Conservation (phyloP, 2,113 vertebrate genomes). For the Laticauda laticaudata region DNA sequence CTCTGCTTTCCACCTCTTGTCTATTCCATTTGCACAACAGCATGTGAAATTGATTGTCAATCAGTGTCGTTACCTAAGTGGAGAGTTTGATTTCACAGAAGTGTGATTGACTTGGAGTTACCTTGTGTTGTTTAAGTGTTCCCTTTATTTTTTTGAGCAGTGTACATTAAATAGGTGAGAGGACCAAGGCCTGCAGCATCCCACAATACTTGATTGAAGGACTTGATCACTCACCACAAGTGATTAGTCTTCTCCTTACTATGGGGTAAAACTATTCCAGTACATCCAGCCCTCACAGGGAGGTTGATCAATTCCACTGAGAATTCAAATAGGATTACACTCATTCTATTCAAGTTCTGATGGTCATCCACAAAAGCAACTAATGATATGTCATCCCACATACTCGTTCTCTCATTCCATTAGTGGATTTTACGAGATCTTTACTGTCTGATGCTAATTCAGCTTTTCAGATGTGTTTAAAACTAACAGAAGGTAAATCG, state of each 20-base stretch:
- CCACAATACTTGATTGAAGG: neutral
- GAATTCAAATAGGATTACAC: neutral
- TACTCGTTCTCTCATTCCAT: neutral
- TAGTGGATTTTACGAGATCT: neutral
- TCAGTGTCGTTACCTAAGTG: no score
- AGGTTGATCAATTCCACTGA: neutral
- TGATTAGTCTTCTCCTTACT: neutral
- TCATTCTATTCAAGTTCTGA: neutral
- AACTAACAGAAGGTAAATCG: neutral
- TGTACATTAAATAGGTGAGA: neutral
- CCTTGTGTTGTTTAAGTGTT: no score
- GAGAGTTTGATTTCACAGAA: no score
- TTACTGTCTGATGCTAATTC: neutral
- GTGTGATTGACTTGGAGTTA: no score
- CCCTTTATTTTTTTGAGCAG: no score
- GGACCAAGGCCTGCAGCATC: neutral
- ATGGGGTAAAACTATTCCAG: neutral
- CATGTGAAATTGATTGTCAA: no score
- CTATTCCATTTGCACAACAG: no score
- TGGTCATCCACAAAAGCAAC: neutral
- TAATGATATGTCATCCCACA: neutral
- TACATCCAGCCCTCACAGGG: neutral
- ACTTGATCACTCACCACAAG: neutral
- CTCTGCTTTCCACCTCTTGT: no score
- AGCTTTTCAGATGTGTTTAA: neutral